Evolutionary conservation across 1,140 invertebrate species (phyloP), one percentile per base, ranked within the genome.

Genomic region (Tetragnatha versicolor): DNA sequence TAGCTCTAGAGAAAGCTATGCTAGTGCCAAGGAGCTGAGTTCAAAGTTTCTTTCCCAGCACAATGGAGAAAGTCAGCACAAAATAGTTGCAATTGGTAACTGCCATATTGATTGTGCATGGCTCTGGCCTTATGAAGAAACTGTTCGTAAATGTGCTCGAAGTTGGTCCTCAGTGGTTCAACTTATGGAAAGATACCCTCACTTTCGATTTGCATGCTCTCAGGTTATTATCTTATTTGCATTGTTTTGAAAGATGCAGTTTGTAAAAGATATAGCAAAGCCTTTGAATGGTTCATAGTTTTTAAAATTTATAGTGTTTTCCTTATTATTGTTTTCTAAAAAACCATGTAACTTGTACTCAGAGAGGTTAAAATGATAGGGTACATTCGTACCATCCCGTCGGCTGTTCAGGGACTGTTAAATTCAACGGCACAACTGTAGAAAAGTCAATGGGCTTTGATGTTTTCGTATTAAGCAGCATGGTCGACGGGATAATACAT

Each of bases 61-160:
- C 37, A 88, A 88, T 84, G 88, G 88, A n/a, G 83, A 83, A 12
- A 85, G 83, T 60, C 86, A 86, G 22, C 87, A 88, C 81, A 85
- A 81, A 5, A 79, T 89, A 17, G 82, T 87, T 82, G 87, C 89
- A 5, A 85, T 89, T 81, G 89, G 89, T n/a, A 87, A 89, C 82
- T 88, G 87, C 78, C 89, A 89, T 82, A 89, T 89, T 81, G 89
- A 89, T 80, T 85, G 88, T 63, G 89, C 88, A 1, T 89, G 89
- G 89, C 81, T 89, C 31, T 89, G 89, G 89, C 86, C 88, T 0
- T 89, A 88, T 84, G 87, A 85, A 70, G 89, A 89, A 82, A 89
- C 89, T 3, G 88, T 87, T 47, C 82, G 89, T 47, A 89, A 89
- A 80, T 88, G 88, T 85, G 89, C 87, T 1, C 80, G 89, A 7